Conservation (phyloP, 53 echinoderm and acorn worm genomes). For the Paelopatides confundens region DNA sequence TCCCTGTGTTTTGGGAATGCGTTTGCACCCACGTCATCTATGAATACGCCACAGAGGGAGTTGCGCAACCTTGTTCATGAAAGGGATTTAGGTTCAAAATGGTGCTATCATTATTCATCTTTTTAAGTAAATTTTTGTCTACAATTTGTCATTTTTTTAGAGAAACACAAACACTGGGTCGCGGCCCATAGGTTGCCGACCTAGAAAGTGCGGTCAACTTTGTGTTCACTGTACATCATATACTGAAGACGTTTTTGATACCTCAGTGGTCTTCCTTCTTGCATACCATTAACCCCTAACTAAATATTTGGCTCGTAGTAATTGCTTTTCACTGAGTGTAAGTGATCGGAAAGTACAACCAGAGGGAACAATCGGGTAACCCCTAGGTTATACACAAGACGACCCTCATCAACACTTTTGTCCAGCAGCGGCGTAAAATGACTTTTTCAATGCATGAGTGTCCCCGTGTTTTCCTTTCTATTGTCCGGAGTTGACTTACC, state of each 20-base stretch:
- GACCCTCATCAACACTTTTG: neutral
- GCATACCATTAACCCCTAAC: neutral
- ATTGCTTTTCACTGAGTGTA: neutral
- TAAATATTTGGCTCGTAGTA: neutral
- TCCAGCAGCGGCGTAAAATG: neutral
- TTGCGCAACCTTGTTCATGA: too few species aligned
- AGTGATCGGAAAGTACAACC: constrained; percentile 15
- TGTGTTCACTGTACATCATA: neutral
- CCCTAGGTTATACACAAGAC: neutral
- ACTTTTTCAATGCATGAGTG: neutral
- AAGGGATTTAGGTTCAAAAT: too few species aligned
- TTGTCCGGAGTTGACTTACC: constrained; percentile 12
- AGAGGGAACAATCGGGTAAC: neutral
- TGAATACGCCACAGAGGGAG: too few species aligned
- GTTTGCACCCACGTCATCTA: too few species aligned
- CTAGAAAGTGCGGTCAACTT: neutral
- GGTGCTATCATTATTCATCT: too few species aligned
- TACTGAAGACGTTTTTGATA: neutral
- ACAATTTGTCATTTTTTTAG: too few species aligned
- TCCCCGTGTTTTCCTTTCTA: neutral
- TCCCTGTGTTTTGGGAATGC: too few species aligned
- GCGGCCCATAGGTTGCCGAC: too few species aligned
- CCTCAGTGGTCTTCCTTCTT: neutral
- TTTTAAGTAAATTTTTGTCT: too few species aligned
- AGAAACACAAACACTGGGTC: too few species aligned